These are phyloP conservation scores for Pollenia angustigena DNA, from an alignment of 2,888 invertebrate species.

Conservation along the genomic window DNA sequence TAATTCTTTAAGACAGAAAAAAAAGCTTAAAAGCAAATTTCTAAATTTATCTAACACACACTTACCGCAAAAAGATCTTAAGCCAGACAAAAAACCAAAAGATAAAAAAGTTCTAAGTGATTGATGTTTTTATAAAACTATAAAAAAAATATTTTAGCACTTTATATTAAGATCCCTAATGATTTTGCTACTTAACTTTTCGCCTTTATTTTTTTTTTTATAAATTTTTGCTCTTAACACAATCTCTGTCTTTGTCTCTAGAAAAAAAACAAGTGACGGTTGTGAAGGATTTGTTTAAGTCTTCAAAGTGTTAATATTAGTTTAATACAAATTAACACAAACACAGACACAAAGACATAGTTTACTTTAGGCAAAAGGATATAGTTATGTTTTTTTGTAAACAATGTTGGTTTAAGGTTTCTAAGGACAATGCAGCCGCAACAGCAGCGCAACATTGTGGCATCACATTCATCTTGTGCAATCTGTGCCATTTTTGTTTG, in stretches of 20 bases:
- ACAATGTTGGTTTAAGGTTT: conserved; percentile 45
- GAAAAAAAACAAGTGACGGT: conserved; percentile 1
- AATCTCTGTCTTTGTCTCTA: not conserved
- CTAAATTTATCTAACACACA: conserved; percentile 6
- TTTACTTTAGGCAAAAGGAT: not conserved
- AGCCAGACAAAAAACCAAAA: not conserved
- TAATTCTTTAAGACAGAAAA: not conserved
- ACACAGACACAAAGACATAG: not conserved
- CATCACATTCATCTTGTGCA: conserved; percentile 16
- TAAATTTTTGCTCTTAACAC: not conserved
- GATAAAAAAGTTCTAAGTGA: conserved; percentile 34
- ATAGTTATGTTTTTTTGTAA: not conserved
- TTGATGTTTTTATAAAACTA: conserved; percentile 47
- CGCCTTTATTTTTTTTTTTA: not conserved
- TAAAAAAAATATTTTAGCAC: conserved; percentile 21
- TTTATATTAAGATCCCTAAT: conserved; percentile 54
- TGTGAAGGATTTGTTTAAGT: conserved; percentile 24
- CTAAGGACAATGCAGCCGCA: conserved; percentile 21
- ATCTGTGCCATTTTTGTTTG: conserved; percentile 46
- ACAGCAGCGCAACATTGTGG: not conserved
- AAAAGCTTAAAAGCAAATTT: conserved; percentile 33
- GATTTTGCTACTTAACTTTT: conserved; percentile 64
- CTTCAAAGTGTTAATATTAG: conserved; percentile 53
- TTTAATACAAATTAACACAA: conserved; percentile 18
- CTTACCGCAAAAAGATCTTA: conserved; percentile 1